These are phyloP conservation scores for Pterocles orientalis DNA, from an alignment of 2,113 vertebrate species.

Conservation along the genomic window DNA sequence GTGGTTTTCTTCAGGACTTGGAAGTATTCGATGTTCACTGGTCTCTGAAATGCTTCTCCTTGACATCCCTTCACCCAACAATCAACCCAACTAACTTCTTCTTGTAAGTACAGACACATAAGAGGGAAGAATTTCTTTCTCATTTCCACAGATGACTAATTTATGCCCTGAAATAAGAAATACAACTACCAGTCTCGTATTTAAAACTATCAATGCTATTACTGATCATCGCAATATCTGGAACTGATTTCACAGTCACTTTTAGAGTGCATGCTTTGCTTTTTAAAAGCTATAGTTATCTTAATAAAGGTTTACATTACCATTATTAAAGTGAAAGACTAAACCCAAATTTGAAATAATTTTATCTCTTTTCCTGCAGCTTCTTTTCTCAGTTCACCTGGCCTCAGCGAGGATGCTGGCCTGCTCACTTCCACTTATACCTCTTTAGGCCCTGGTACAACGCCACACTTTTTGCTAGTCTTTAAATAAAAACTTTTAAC, in stretches of 20 bases:
- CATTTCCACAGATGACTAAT: background rate
- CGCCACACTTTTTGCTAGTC: background rate
- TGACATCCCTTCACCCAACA: background rate
- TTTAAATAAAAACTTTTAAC: background rate
- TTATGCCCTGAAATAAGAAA: constrained; percentile 16
- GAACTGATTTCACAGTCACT: background rate
- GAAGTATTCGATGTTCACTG: background rate
- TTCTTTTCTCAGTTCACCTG: background rate
- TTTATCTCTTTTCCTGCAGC: background rate
- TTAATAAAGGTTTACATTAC: background rate
- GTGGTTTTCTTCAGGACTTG: background rate
- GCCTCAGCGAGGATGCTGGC: background rate
- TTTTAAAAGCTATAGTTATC: background rate
- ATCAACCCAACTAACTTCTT: constrained; percentile 1
- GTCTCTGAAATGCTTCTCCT: constrained; percentile 5
- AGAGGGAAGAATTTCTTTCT: background rate
- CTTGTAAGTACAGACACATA: background rate
- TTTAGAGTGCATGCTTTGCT: background rate
- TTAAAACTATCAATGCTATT: background rate
- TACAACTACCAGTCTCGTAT: background rate
- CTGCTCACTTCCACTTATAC: background rate
- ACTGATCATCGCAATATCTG: background rate
- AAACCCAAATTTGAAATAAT: background rate
- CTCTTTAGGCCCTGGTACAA: background rate
- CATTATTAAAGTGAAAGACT: background rate